phyloP scores from a whole-genome alignment of 2,888 invertebrate genomes.

The Caenorhabditis zanzibari region DNA sequence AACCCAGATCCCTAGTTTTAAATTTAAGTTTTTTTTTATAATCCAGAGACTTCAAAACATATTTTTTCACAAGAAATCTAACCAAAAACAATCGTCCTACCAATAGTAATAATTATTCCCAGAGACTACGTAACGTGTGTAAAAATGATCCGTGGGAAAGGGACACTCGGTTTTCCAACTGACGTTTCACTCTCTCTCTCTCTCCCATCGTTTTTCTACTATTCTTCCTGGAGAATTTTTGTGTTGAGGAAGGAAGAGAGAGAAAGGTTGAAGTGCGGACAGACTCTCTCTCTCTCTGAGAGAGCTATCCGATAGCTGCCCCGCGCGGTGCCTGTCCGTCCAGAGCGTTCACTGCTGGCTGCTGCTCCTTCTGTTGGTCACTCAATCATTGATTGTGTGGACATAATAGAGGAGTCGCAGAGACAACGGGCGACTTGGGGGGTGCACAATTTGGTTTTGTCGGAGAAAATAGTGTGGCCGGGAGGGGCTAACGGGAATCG shows the following conservation, averaged over 20 bases:
- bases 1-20: too few species aligned
- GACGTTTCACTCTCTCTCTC: constrained; percentile 5
- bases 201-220: constrained; percentile 9
- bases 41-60: too few species aligned
- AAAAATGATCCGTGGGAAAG: constrained; percentile 30
- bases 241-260: constrained; percentile 15
- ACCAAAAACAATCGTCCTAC: not conserved
- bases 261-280: constrained; percentile 61
- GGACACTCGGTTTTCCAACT: constrained; percentile 14
- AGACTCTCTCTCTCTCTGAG: constrained; percentile 45
- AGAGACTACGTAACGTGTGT: constrained; percentile 12
- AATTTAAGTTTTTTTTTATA: too few species aligned
- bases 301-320: constrained; percentile 64
- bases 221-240: constrained; percentile 37
- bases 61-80: too few species aligned
- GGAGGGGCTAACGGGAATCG: constrained; percentile 45
- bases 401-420: constrained; percentile 56
- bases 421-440: constrained; percentile 34
- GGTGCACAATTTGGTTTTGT: constrained; percentile 49
- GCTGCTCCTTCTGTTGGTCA: constrained; percentile 54
- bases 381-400: constrained; percentile 66
- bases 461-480: constrained; percentile 40
- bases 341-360: constrained; percentile 24
- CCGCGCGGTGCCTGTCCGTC: constrained; percentile 42
- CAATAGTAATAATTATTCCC: not conserved